phyloP scores from a whole-genome alignment of 2,797 vertebrate genomes.

The Limnodromus scolopaceus region DNA sequence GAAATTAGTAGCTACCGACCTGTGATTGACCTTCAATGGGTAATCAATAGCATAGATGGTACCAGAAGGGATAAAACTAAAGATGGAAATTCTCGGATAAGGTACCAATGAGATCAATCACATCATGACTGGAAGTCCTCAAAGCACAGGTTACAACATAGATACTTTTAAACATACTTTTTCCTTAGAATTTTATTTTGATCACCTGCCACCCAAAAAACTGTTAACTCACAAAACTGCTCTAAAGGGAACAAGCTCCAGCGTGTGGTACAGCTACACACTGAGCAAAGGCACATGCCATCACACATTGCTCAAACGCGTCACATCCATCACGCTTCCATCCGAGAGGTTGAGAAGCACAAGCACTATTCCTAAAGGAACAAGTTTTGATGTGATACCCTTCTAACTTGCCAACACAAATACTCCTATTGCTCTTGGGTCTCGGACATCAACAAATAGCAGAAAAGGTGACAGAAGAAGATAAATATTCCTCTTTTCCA shows the following conservation, averaged over 20 bases:
- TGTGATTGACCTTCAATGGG: neutral
- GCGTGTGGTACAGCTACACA: neutral
- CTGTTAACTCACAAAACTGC: neutral
- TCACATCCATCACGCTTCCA: neutral
- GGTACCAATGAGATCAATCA: neutral
- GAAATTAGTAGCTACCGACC: neutral
- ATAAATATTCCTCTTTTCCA: neutral
- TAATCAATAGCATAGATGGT: neutral
- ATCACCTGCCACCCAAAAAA: neutral
- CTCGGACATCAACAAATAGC: neutral
- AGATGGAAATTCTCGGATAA: neutral
- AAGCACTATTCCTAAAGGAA: neutral
- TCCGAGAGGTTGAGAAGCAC: neutral
- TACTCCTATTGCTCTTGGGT: accelerated
- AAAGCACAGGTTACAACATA: neutral
- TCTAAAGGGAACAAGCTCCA: neutral
- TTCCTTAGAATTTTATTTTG: neutral
- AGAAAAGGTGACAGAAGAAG: neutral
- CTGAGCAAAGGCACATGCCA: neutral
- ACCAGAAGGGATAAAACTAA: neutral
- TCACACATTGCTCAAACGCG: neutral
- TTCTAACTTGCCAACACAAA: neutral
- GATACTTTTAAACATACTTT: neutral
- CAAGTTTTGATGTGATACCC: neutral
- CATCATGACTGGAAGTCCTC: neutral